Percentiles rank a stretch among this genome's conserved stretches.
These are phyloP conservation scores for Ditula angustiorana DNA, from an alignment of 2,888 invertebrate genomes.

Conservation along the genomic window DNA sequence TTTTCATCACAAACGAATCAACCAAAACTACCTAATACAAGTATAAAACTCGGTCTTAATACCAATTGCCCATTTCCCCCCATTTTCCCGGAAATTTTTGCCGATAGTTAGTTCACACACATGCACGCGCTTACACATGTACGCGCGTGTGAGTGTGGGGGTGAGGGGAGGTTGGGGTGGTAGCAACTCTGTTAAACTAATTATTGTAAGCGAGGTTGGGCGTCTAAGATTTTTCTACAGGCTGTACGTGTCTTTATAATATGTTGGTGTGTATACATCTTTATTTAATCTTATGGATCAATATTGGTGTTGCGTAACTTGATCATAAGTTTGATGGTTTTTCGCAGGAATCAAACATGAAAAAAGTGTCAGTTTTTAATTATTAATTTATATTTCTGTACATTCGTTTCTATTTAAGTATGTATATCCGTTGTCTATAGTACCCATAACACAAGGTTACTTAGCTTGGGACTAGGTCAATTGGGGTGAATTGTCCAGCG, in stretches of 20 bases:
- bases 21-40: constrained; percentile 24
- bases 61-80: constrained; percentile 34
- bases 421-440: too few relatives aligned
- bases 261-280: constrained; percentile 29
- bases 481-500: too few relatives aligned
- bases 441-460: too few relatives aligned
- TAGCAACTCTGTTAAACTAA: constrained; percentile 62
- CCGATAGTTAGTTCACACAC: constrained; percentile 37
- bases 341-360: too few relatives aligned
- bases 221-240: constrained; percentile 67
- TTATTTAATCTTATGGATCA: constrained; percentile 34
- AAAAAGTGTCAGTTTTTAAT: too few relatives aligned
- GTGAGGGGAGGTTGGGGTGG: constrained; percentile 25
- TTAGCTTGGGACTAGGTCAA: too few relatives aligned
- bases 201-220: constrained; percentile 63
- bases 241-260: constrained; percentile 50
- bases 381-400: too few relatives aligned
- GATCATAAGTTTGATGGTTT: not conserved
- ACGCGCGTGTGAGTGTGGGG: constrained; percentile 3
- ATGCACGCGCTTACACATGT: not conserved
- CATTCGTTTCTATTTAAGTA: too few relatives aligned
- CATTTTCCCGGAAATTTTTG: constrained; percentile 37
- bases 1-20: constrained; percentile 13
- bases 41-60: constrained; percentile 38
- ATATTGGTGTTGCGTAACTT: constrained; percentile 17